Base-by-base conservation (phyloP, 2,113 vertebrate genomes). In the Pogonocichla stellata region DNA sequence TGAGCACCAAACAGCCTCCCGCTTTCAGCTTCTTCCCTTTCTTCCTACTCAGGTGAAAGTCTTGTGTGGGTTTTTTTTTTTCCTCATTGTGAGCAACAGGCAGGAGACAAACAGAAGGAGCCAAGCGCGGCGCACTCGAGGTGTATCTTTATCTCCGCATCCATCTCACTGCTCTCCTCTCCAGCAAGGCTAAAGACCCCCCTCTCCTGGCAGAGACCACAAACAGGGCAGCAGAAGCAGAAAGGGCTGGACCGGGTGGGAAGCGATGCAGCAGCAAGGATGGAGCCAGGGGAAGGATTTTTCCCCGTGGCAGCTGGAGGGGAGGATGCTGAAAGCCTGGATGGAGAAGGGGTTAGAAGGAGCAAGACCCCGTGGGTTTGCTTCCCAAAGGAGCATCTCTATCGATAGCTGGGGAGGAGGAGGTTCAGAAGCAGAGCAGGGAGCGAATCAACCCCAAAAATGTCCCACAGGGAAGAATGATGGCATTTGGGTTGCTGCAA, bases 181-280 rank as follows among this genome's bases (percentile, higher is more conserved):
- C 85, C 91, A 94, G 93, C 86, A 80, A 98, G 97, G 97, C 90
- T 90, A 97, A 98, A 98, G 97, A 70, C 94, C 83, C 98, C 98
- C 98, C 97, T 97, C 97, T 98, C 97, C 98, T 98, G 98, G 98
- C 97, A 86, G 95, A 97, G 95, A 97, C 93, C 93, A 96, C 80
- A 93, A 95, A 96, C 74, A 92, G 72, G 91, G 90, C 33, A 69
- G 40, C 90, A 53, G 29, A 5, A 71, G 86, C 77, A 38, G 89
- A 25, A 12, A 64, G n/a, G 70, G 19, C 5, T 29, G 85, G 31
- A 17, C 58, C 13, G 5, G 19, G 2, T 24, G 70, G 38, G 50
- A 72, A 50, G 47, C 0, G 50, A n/a, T 67, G 50, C 56, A 33
- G 73, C 14, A 2, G 5, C 13, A 61, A 5, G 70, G 60, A 51